Percentiles rank a stretch among this genome's conserved stretches.
Evolutionary conservation across 2,797 vertebrate genomes (phyloP).

Genomic region (Pteropus rufus): DNA sequence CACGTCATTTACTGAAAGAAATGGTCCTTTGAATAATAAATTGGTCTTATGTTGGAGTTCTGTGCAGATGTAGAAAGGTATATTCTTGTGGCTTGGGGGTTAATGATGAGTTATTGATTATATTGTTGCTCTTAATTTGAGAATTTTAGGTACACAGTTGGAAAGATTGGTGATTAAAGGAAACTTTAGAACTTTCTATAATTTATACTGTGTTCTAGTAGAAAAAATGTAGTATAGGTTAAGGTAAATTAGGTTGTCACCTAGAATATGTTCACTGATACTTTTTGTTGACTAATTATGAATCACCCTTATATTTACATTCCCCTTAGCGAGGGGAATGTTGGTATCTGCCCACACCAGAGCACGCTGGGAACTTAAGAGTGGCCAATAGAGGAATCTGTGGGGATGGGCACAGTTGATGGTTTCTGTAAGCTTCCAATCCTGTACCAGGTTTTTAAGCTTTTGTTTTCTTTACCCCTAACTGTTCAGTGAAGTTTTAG

Average conservation of each 20-base stretch:
- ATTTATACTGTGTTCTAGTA: background rate
- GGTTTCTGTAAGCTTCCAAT: background rate
- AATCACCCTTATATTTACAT: background rate
- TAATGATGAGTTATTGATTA: background rate
- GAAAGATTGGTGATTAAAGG: background rate
- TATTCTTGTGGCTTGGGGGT: background rate
- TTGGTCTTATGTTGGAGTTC: background rate
- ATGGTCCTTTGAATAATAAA: slow-evolving; percentile 17
- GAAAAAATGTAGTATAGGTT: background rate
- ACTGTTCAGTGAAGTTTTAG: background rate
- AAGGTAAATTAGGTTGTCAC: background rate
- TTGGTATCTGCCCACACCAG: background rate
- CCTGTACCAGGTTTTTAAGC: background rate
- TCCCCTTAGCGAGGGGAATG: background rate
- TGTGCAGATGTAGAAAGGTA: background rate
- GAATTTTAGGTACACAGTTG: slow-evolving; percentile 5
- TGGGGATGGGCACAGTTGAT: background rate
- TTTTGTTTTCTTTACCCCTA: background rate
- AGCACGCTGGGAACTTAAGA: background rate
- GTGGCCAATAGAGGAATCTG: background rate
- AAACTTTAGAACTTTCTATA: background rate
- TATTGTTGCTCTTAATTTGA: background rate
- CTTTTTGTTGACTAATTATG: background rate
- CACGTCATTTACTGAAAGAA: slow-evolving; percentile 25
- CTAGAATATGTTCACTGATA: background rate